Evolutionary conservation across 2,888 invertebrate species (phyloP), one percentile per base, ranked within the genome.

Genomic region (Epistrophella euchroma): DNA sequence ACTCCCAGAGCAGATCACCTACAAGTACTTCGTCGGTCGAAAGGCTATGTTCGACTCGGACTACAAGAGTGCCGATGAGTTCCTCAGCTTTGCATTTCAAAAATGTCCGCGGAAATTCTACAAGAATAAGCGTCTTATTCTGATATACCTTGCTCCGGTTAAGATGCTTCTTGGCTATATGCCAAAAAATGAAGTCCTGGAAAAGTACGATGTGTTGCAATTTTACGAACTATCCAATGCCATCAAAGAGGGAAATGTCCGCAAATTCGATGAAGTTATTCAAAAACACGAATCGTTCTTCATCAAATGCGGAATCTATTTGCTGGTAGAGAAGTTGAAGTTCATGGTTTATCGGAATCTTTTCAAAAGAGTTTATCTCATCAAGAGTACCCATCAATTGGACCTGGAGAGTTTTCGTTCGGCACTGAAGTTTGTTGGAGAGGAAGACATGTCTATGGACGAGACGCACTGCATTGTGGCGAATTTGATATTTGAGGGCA

Each of bases 1-100:
- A 1, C 92, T 98, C 80, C 96, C 98, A 11, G 99, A 99, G 91
- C 96, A 97, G 91, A 97, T 99, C 73, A 99, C 99, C 0, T 99
- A 98, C 92, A 97, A 97, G 90, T 99, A 99, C 92, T 99, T 98
- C 93, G 97, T 98, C 19, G 99, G 99, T 0, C 94, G 99, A 37
- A 99, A 99, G 92, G 97, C 98, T 3, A 99, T 99, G 98, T 99
- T 99, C 91, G 99, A 99, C 92, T 98, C 98, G 74, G 98, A 99
- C 91, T 98, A 98, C 91, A 96, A 96, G 91, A 94, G 95, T 92
- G 99, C 99, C 25, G 98, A 99, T 91, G 96, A 97, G 90, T 97
- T 96, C 90, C 93, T 99, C 25, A 96, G 97, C 0, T 99, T 96
- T 92, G 98, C 99, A 0, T 99, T 99, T 92, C 95, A 96, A 91